Evolutionary conservation across 2,888 invertebrate genomes (phyloP), one percentile per base, ranked within the genome.

Genomic region (Sinotaia quadrata): DNA sequence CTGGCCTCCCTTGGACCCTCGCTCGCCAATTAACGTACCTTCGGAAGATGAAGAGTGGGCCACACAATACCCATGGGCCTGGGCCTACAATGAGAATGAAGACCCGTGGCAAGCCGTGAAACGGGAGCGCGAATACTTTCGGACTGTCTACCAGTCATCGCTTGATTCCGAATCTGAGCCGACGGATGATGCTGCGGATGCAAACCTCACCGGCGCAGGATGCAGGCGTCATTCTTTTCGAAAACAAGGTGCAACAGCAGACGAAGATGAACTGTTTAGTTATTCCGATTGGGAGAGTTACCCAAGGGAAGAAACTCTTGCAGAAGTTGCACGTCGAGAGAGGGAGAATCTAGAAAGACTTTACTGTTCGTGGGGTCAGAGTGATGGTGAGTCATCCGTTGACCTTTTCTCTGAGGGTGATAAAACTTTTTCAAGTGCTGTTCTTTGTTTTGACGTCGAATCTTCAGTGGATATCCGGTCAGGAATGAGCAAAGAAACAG

Each of bases 1-100:
- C 21, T 65, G 57, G 41, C 70, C 73, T 24, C 66, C 67, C 29
- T 33, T 62, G 4, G 68, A 68, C 21, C 34, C 44, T 15, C 59
- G 54, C 15, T 57, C 57, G 18, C 62, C 54, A 15, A 61, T 71
- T 56, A 37, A 52, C 56, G 66, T 68, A 37, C 73, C 73, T n/a
- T 71, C 71, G 12, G 67, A 49, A 15, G 68, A 73, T 31, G 68
- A 70, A 27, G 66, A 56, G 18, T 73, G 73, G 73, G 68, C 71
- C 49, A 52, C 41, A 21, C 66, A 71, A 33, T 73, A 57, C 37
- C 71, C 73, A 24, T 73, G 71, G 68, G 73, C 73, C 34, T 73
- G 73, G 73, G 73, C 73, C 37, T 73, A 71, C 54, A 68, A 71
- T 44, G 68, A 73, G 36, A 68, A 71, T 27, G 73, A 73, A 31